Evolutionary conservation across 2,113 vertebrate species (phyloP).

Genomic region (Steatornis caripensis): DNA sequence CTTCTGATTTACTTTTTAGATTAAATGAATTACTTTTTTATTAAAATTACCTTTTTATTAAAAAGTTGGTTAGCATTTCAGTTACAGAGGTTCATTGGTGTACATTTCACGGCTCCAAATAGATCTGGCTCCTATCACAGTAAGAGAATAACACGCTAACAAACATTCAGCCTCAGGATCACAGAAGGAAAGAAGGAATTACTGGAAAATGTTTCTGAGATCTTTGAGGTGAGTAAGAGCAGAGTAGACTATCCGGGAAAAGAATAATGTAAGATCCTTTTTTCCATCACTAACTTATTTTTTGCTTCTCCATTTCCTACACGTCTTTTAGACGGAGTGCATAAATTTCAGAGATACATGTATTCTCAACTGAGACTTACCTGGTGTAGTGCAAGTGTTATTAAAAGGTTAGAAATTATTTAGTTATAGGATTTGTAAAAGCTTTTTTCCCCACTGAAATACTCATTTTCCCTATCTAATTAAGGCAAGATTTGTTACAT

Average conservation of each 20-base stretch:
- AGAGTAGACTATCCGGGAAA: not conserved
- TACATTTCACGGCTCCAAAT: not conserved
- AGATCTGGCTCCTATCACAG: not conserved
- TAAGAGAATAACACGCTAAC: not conserved
- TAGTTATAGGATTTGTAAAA: not conserved
- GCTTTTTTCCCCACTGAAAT: not conserved
- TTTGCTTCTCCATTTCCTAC: not conserved
- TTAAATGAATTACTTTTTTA: not conserved
- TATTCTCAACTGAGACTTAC: not conserved
- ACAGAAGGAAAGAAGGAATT: not conserved
- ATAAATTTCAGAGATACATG: not conserved
- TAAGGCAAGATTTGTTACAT: not conserved
- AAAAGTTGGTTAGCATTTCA: not conserved
- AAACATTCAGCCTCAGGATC: not conserved
- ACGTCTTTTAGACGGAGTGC: not conserved
- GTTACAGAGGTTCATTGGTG: not conserved
- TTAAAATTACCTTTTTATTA: not conserved
- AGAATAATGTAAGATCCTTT: not conserved
- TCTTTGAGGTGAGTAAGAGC: not conserved
- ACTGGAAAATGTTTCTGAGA: not conserved
- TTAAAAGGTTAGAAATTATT: not conserved
- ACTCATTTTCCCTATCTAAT: not conserved
- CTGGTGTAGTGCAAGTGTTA: not conserved
- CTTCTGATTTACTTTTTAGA: not conserved
- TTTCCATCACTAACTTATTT: not conserved